Conservation (phyloP, 2,888 invertebrate genomes). For the Lepidochrysops patricia region DNA sequence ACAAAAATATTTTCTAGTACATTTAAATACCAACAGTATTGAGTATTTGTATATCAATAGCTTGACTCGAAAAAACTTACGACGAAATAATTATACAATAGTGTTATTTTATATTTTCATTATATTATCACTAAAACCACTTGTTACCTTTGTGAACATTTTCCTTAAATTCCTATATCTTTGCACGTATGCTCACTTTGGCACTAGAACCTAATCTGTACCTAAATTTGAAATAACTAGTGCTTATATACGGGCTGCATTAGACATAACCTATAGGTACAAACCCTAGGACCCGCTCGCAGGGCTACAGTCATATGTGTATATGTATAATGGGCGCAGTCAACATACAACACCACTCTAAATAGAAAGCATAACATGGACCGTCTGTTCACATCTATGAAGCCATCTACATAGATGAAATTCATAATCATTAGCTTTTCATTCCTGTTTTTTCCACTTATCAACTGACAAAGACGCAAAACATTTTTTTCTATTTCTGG, state of each 20-base stretch:
- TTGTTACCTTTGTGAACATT: constrained; percentile 65
- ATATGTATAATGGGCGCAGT: constrained; percentile 53
- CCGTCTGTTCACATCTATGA: too few species aligned
- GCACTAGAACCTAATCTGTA: constrained; percentile 63
- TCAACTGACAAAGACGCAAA: too few species aligned
- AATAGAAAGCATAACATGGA: constrained; percentile 39
- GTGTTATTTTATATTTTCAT: not conserved
- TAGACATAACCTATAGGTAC: constrained; percentile 49
- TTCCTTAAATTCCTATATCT: constrained; percentile 43
- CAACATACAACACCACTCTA: constrained; percentile 49
- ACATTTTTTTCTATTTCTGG: too few species aligned
- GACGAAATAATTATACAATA: too few species aligned
- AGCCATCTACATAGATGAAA: too few species aligned
- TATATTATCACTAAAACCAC: not conserved
- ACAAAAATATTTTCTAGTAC: too few species aligned
- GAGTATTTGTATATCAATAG: too few species aligned
- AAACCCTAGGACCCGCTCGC: constrained; percentile 39
- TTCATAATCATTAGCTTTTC: too few species aligned
- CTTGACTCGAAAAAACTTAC: too few species aligned
- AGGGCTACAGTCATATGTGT: constrained; percentile 46
- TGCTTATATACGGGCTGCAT: constrained; percentile 59
- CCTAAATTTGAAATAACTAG: constrained; percentile 58
- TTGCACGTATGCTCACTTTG: constrained; percentile 47
- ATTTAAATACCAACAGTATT: too few species aligned
- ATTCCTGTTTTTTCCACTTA: too few species aligned